Evolutionary conservation across 2,888 invertebrate species (phyloP), one percentile per base, ranked within the genome.

Genomic region (Idaea straminata): DNA sequence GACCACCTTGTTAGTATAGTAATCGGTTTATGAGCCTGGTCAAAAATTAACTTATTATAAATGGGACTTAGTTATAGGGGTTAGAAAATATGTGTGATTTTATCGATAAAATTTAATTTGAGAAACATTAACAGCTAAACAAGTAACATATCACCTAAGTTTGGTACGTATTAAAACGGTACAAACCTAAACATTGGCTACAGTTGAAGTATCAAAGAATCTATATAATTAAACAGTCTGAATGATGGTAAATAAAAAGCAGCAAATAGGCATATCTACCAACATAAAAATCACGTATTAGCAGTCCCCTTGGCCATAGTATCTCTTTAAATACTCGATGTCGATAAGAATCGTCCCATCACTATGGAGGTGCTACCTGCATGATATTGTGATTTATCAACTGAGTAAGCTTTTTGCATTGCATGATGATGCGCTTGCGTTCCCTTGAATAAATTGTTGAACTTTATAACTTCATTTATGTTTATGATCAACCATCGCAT

Each of bases 1-100:
- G 89, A 89, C 89, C 89, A 90, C 89, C 90, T 89, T 88, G 88
- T 89, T 89, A 88, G 88, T 77, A 47, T 47, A 80, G 81, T 90
- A 89, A 89, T 88, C 89, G 88, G 88, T 88, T 90, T 89, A 89
- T 69, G 79, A 79, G 74, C 75, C 83, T 82, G 85, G 86, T 87
- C 83, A 86, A 88, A 83, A 89, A 87, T 86, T 88, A 81, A 85
- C 84, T 88, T 86, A 84, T 84, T 84, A 81, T 85, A 83, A 85
- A 85, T 82, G 80, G 83, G 75, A 77, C 79, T 83, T 81, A 78
- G 69, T 68, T 38, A 62, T 66, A 65, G 72, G 71, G 71, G 69
- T 67, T 73, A 62, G 59, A 63, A 69, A 66, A 65, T 35, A 62
- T 16, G 38, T 66, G 7, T 59, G 57, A 57, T 63, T 66, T 69